Conservation (phyloP, 2,888 invertebrate genomes). For the Molorchus minor region DNA sequence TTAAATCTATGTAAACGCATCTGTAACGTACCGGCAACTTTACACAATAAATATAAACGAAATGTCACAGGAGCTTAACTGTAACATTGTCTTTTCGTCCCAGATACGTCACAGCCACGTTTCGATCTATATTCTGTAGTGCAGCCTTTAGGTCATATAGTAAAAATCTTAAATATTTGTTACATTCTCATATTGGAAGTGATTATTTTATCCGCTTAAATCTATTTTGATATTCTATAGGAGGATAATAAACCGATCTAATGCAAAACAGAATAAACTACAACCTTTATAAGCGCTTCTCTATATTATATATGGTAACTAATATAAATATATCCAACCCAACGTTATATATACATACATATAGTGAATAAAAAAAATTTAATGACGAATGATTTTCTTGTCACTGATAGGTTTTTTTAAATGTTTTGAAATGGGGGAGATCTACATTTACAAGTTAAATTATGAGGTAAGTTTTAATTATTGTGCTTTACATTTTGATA, state of each 20-base stretch:
- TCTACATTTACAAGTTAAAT: slow-evolving; percentile 32
- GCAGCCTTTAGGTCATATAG: slow-evolving; percentile 60
- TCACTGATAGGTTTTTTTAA: slow-evolving; percentile 12
- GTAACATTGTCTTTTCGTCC: slow-evolving; percentile 20
- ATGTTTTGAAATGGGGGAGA: slow-evolving; percentile 32
- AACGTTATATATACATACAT: slow-evolving; percentile 40
- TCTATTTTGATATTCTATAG: slow-evolving; percentile 37
- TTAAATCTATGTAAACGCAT: slow-evolving; percentile 42
- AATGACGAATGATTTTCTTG: slow-evolving; percentile 3
- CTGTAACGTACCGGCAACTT: slow-evolving; percentile 14
- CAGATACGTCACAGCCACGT: slow-evolving; percentile 13
- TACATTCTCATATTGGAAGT: slow-evolving; percentile 50
- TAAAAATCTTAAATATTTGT: slow-evolving; percentile 55
- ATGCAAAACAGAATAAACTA: slow-evolving; percentile 41
- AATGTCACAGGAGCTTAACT: background rate
- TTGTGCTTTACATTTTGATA: slow-evolving; percentile 48
- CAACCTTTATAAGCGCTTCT: slow-evolving; percentile 50
- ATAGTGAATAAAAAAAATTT: slow-evolving; percentile 20
- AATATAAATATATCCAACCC: slow-evolving; percentile 55
- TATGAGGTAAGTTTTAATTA: slow-evolving; percentile 43
- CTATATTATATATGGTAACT: slow-evolving; percentile 59
- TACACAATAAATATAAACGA: background rate
- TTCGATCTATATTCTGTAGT: slow-evolving; percentile 54
- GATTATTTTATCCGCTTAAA: slow-evolving; percentile 40
- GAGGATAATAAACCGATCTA: slow-evolving; percentile 33